These are phyloP conservation scores for Chymomyza amoena DNA, from an alignment of 2,888 invertebrate species.

Conservation along the genomic window DNA sequence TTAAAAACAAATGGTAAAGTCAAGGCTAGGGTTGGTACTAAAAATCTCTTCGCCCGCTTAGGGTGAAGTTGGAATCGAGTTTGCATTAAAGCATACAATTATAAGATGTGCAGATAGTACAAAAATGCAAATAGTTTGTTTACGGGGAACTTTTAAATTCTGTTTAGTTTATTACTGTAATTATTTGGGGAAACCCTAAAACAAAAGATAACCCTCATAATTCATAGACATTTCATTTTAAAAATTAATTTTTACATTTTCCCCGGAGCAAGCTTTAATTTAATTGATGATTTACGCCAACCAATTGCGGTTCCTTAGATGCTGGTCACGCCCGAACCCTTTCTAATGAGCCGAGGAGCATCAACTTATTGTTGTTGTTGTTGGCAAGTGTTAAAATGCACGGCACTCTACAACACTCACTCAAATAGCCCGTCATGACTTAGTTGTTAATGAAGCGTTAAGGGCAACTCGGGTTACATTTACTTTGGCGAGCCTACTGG, in stretches of 20 bases:
- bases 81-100: not conserved
- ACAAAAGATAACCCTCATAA: constrained; percentile 48
- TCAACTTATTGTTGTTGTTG: constrained; percentile 31
- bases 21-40: constrained; percentile 3
- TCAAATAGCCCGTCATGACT: not conserved
- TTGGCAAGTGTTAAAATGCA: constrained; percentile 48
- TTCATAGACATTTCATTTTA: constrained; percentile 62
- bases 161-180: not conserved
- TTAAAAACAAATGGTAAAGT: constrained; percentile 21
- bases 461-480: constrained; percentile 18
- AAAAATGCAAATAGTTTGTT: constrained; percentile 1
- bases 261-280: constrained; percentile 62
- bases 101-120: not conserved
- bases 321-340: constrained; percentile 44
- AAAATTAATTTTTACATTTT: constrained; percentile 62
- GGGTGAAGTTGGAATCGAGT: not conserved
- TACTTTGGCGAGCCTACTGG: constrained; percentile 22
- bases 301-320: not conserved
- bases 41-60: not conserved
- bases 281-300: constrained; percentile 65
- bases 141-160: not conserved
- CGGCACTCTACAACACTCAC: constrained; percentile 2
- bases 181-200: no score
- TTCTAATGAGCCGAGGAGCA: constrained; percentile 42
- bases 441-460: constrained; percentile 54